Conservation (phyloP, 1,140 invertebrate genomes). For the Lucilia sericata region DNA sequence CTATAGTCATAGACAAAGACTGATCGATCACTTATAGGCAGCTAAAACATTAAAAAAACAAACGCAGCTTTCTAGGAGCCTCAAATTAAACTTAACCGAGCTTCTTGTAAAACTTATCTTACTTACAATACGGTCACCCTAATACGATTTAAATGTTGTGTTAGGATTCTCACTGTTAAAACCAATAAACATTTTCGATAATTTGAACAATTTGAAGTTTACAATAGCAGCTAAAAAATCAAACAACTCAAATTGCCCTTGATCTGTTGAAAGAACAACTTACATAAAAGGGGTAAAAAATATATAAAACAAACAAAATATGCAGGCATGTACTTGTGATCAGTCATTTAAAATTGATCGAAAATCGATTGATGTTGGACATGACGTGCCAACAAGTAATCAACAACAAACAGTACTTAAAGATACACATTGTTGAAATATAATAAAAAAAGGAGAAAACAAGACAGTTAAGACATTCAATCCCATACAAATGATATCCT, state of each 20-base stretch:
- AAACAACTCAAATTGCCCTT: constrained; percentile 16
- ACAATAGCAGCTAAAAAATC: not conserved
- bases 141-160: not conserved
- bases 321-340: constrained; percentile 4
- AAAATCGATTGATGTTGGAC: constrained; percentile 8
- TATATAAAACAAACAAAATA: not conserved
- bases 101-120: not conserved
- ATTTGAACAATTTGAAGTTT: constrained; percentile 12
- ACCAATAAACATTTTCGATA: not conserved
- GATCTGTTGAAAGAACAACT: not conserved
- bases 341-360: constrained; percentile 24
- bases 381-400: constrained; percentile 19
- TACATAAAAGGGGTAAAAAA: not conserved
- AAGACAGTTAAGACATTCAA: too few relatives aligned
- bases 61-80: too few relatives aligned
- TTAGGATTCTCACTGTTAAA: not conserved
- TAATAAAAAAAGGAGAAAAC: not conserved
- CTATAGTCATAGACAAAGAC: too few relatives aligned
- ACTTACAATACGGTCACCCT: not conserved
- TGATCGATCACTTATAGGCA: too few relatives aligned
- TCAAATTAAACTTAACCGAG: too few relatives aligned
- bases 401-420: constrained; percentile 10
- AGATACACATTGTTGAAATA: not conserved
- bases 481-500: too few relatives aligned
- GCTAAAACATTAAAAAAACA: too few relatives aligned